phyloP scores from a whole-genome alignment of 2,797 vertebrate species.

The Chromobotia macracanthus region DNA sequence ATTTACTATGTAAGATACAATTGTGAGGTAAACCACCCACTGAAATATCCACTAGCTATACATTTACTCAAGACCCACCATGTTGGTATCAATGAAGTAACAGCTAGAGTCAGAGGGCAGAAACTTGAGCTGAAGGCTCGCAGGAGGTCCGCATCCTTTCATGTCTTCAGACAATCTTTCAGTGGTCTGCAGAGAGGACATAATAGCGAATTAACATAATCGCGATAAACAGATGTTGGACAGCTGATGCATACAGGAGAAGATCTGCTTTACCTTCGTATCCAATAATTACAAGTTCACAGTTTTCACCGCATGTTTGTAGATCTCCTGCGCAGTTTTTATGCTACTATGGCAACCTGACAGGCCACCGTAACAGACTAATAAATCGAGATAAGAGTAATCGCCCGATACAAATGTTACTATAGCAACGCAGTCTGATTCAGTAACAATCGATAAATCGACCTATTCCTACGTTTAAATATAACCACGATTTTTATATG shows the following conservation, averaged over 20 bases:
- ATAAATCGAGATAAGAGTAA: conserved; percentile 59
- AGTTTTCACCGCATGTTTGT: no score
- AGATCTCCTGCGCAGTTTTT: conserved; percentile 68
- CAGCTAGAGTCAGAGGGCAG: conserved; percentile 86
- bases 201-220: no score
- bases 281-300: no score
- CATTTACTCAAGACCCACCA: conserved; percentile 77
- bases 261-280: no score
- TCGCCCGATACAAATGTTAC: conserved; percentile 56
- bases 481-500: neutral
- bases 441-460: conserved; percentile 30
- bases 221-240: no score
- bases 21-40: neutral
- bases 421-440: conserved; percentile 47
- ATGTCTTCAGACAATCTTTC: conserved; percentile 52
- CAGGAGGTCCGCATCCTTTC: conserved; percentile 65
- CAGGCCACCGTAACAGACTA: conserved; percentile 68
- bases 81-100: conserved; percentile 89
- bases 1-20: neutral
- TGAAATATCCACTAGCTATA: neutral
- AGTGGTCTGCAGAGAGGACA: conserved; percentile 75
- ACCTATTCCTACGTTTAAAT: neutral
- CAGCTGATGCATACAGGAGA: no score
- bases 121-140: conserved; percentile 83
- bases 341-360: conserved; percentile 70